Base-by-base conservation (phyloP, 2,113 vertebrate genomes). In the Melospiza melodia region DNA sequence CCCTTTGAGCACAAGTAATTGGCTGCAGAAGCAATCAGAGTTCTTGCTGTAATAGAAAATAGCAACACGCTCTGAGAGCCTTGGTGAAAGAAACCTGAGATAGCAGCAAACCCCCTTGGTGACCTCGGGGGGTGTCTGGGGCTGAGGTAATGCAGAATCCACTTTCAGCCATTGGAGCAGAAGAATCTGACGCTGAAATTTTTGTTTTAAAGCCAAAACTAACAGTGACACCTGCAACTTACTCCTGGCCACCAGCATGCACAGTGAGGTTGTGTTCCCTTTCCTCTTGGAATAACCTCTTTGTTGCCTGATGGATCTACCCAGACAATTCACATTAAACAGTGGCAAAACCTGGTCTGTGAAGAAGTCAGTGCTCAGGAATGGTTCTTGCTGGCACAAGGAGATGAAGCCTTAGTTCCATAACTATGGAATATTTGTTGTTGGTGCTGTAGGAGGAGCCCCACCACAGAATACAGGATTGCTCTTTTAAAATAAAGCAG, bases 31-130 rank as follows among this genome's bases (percentile, higher is more conserved):
- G 76, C 67, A 80, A 96, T 96, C 63, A 68, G 65, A 66, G 55
- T 61, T 95, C 76, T 91, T 54, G 44, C 31, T 89, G 73, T 89
- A 81, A 83, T 22, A 89, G 69, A 89, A 97, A 93, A 93, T 44
- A 91, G 30, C 41, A 82, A 74, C 68, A 9, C 55, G 78, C 57
- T 95, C 61, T 3, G 28, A 75, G 61, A 82, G 80, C 72, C 55
- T 15, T 28, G 37, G 59, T 55, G 81, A 57, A 81, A 84, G 49
- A 58, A 81, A 78, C 57, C 48, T 35, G 67, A 71, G 67, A 30
- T 2, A 37, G 30, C 41, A 84, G 68, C 46, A 62, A 67, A 35
- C 3, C 35, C 37, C 21, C 15, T 28, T 17, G 1, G 44, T 74
- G 73, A 86, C 23, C 76, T 63, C 51, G 9, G 57, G 18, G 41